Evolutionary conservation across 2,113 vertebrate species (phyloP), one percentile per base, ranked within the genome.

Genomic region (Syngnathus scovelli): DNA sequence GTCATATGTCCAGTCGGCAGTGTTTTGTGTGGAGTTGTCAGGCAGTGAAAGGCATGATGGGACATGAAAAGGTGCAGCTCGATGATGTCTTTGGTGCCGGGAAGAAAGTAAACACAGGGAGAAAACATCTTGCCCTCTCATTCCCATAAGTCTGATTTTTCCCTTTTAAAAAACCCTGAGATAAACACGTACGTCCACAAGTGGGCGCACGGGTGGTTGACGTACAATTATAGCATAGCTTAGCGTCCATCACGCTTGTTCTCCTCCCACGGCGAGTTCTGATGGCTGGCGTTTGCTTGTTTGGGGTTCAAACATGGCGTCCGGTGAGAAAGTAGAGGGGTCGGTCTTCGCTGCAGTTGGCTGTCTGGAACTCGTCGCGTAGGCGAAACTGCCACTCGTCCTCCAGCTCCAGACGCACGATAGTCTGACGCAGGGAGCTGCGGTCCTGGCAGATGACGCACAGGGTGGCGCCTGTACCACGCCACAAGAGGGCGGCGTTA

Each of bases 341-440:
- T 39, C 92, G 93, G 83, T 99, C 96, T 1, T 98, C 94, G 0
- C 92, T 94, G n/a, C 95, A 95, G 87, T 98, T 99, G 8, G 97
- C 96, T 0, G 97, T 99, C 78, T 99, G 96, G 76, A 99, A 99
- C 84, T 99, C 97, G 18, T 99, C 97, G 48, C 97, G 92, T 39
- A 99, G 92, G 0, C 97, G 93, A 88, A 98, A 98, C 86, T 99
- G 97, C 97, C 97, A 99, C 86, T 98, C 94, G 0, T 99, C 97
- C 84, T 99, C 96, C 81, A 99, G 65, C 87, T 99, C 96, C 77
- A 99, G 33, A 1, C 97, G 91, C 12, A 95, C 95, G 49, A 99
- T 98, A 0, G 94, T 98, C 88, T 99, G 96, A 66, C 96, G 93
- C 68, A 99, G 85, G 1, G 96, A 98, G 73, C 93, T 99, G 66